Percentiles rank a stretch among this genome's conserved stretches.
These are phyloP conservation scores for Teinopalpus imperialis DNA, from an alignment of 2,888 invertebrate species.

Conservation along the genomic window DNA sequence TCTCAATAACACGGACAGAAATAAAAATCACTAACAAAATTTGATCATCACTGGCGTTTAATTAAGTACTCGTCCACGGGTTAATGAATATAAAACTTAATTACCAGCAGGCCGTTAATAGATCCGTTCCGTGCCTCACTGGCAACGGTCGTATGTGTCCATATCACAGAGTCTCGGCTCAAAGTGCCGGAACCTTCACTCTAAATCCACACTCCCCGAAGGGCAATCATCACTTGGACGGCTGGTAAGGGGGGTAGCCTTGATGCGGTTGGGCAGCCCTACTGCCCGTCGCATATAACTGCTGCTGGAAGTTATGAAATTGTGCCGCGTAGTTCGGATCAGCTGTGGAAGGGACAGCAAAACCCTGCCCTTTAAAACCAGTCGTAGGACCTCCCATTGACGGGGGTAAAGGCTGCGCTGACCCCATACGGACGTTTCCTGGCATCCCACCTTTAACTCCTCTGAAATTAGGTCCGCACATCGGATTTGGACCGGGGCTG, in stretches of 20 bases:
- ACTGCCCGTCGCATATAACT: constrained; percentile 91
- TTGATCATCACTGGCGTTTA: constrained; percentile 47
- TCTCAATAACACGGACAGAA: constrained; percentile 46
- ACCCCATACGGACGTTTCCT: constrained; percentile 59
- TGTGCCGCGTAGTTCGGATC: constrained; percentile 97
- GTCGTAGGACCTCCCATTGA: constrained; percentile 87
- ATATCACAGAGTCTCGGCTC: constrained; percentile 25
- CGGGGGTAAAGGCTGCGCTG: constrained; percentile 88
- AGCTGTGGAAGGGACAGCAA: constrained; percentile 91
- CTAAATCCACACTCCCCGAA: constrained; percentile 28
- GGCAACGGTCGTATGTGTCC: constrained; percentile 21
- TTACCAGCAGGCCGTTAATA: constrained; percentile 37
- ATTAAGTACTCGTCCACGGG: constrained; percentile 44
- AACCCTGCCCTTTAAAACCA: constrained; percentile 89
- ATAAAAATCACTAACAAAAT: constrained; percentile 56
- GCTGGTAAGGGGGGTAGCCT: constrained; percentile 72
- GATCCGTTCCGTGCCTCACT: constrained; percentile 28
- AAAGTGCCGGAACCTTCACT: constrained; percentile 26
- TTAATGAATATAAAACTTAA: constrained; percentile 30
- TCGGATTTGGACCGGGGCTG: constrained; percentile 48
- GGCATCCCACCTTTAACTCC: constrained; percentile 65
- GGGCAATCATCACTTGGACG: constrained; percentile 68
- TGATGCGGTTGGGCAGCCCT: constrained; percentile 70
- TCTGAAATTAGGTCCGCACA: constrained; percentile 67
- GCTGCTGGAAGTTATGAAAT: constrained; percentile 97